phyloP scores from a whole-genome alignment of 1,140 invertebrate species.

The Acyrthosiphon pisum region DNA sequence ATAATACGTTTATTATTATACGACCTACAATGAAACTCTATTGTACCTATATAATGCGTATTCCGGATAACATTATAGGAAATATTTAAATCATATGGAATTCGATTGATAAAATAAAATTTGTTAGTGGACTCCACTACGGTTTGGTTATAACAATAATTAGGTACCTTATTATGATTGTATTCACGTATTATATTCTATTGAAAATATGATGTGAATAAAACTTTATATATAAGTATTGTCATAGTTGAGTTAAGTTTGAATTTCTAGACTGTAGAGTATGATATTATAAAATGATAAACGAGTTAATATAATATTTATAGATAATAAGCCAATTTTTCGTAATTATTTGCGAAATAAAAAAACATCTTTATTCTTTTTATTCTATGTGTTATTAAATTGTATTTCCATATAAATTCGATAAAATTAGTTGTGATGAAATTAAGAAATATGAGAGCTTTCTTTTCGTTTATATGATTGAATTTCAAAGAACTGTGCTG shows the following conservation, averaged over 20 bases:
- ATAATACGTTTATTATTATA: background rate
- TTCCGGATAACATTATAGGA: background rate
- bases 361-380: background rate
- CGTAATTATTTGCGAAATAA: background rate
- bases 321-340: background rate
- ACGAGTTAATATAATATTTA: background rate
- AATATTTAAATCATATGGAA: background rate
- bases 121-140: background rate
- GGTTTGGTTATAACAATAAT: background rate
- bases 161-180: background rate
- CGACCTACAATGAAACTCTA: background rate
- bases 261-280: background rate
- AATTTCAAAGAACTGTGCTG: background rate
- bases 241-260: background rate
- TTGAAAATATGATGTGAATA: background rate
- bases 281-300: background rate
- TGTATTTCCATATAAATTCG: background rate
- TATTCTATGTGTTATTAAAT: background rate
- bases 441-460: background rate
- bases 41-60: too few species aligned
- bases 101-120: background rate
- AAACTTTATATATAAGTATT: background rate
- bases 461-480: background rate
- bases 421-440: background rate
- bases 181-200: background rate